These are phyloP conservation scores for Clarias magur DNA, from an alignment of 2,113 vertebrate species.

Conservation along the genomic window DNA sequence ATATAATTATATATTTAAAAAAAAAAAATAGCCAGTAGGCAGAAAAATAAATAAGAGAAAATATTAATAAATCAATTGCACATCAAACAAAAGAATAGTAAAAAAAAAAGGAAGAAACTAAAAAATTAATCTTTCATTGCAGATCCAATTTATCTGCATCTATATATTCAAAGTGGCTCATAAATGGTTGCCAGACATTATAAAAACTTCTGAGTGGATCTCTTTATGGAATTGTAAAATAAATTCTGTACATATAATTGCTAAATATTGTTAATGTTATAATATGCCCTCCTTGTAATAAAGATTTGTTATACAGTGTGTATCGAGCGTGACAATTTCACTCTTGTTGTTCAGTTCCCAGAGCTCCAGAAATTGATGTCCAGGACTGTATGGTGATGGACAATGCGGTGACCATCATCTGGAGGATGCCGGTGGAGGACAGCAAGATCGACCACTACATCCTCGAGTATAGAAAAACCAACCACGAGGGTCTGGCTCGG, in stretches of 20 bases:
- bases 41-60: too few species aligned
- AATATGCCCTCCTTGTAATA: background rate
- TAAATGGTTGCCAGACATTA: too few species aligned
- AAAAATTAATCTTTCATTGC: too few species aligned
- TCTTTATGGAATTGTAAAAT: background rate
- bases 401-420: slow-evolving; percentile 80
- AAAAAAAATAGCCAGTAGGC: too few species aligned
- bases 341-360: slow-evolving; percentile 76
- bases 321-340: background rate
- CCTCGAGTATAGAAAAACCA: slow-evolving; percentile 85
- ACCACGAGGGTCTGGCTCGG: slow-evolving; percentile 75
- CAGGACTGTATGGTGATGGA: slow-evolving; percentile 80
- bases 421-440: slow-evolving; percentile 83
- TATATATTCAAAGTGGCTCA: too few species aligned
- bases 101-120: too few species aligned
- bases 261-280: background rate
- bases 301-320: background rate
- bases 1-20: too few species aligned
- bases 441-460: slow-evolving; percentile 81
- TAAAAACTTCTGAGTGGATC: too few species aligned
- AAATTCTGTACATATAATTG: background rate
- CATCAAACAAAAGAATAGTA: too few species aligned
- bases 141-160: too few species aligned
- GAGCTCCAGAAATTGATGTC: slow-evolving; percentile 83
- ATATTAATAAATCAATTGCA: too few species aligned